Evolutionary conservation across 2,113 vertebrate species (phyloP), one percentile per base, ranked within the genome.

Genomic region (Solea senegalensis): DNA sequence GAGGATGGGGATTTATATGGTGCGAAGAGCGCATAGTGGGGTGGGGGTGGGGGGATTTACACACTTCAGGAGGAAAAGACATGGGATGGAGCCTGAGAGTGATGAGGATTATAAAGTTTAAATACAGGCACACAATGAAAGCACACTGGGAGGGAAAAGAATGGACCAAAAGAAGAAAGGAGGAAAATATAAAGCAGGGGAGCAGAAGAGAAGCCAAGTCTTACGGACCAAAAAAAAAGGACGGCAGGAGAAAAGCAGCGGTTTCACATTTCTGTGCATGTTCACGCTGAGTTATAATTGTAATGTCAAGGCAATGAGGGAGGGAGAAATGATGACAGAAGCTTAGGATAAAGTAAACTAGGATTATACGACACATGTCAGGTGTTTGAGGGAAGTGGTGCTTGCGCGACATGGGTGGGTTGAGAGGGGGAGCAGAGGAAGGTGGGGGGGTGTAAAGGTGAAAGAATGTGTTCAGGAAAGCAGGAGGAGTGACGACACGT

Each of bases 31-130:
- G 10, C 58, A 60, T 62, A 53, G 45, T 50, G 65, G 45, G 60
- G 49, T 57, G 57, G 78, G 51, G 75, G 39, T 54, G 76, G 76
- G 68, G 26, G 69, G 86, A 89, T 89, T 89, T 91, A 91, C 86
- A 90, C 84, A 91, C 89, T 91, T 90, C 85, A 80, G 84, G 82
- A 81, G 79, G 69, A 65, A 80, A 89, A 87, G 75, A 90, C 85
- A 86, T 71, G 82, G 86, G 75, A 82, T 73, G 77, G 85, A 87
- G 85, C 69, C 70, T 71, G 84, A 86, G 85, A 91, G 85, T 76
- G 88, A 90, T 82, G 86, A 89, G 88, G 89, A 91, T 91, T 91
- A 90, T 86, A 87, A 90, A 88, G 90, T 90, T 90, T 85, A 90
- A 91, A 88, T 83, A 81, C 87, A 87, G 77, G 80, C 81, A 82